Percentiles rank a stretch among this genome's conserved stretches.
Evolutionary conservation across 2,797 vertebrate genomes (phyloP).

Genomic region (Fistularia commersonii): DNA sequence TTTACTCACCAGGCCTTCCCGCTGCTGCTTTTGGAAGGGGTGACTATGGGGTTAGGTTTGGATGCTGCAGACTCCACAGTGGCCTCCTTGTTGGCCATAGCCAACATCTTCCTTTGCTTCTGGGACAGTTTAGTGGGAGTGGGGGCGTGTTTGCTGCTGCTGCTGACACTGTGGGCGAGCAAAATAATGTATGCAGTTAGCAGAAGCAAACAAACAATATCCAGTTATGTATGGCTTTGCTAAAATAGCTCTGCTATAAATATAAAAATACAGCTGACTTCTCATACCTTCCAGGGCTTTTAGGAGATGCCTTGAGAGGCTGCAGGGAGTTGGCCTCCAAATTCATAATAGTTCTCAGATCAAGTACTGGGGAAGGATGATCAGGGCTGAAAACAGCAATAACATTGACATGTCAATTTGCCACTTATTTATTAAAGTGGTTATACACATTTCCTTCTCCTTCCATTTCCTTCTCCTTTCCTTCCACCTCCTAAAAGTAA

Average conservation of each 20-base stretch:
- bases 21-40: constrained; percentile 74
- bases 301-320: constrained; percentile 81
- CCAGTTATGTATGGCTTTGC: neutral
- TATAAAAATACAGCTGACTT: neutral
- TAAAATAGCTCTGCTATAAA: neutral
- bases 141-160: constrained; percentile 69
- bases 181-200: constrained; percentile 18
- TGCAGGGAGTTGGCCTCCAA: constrained; percentile 86
- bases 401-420: constrained; percentile 9
- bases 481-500: constrained; percentile 2
- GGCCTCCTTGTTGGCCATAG: constrained; percentile 85
- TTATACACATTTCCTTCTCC: no score
- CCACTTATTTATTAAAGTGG: neutral
- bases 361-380: constrained; percentile 82
- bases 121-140: constrained; percentile 89
- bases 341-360: constrained; percentile 96
- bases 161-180: constrained; percentile 35
- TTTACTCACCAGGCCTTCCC: constrained; percentile 84
- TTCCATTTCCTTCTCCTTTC: no score
- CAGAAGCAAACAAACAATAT: constrained; percentile 1
- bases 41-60: constrained; percentile 53
- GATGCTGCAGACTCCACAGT: constrained; percentile 65
- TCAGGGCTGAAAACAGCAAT: constrained; percentile 58
- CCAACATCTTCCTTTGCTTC: constrained; percentile 96
- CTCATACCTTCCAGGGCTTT: constrained; percentile 72